A percentile compares a stretch with the other conserved stretches of the same genome.
phyloP scores from a whole-genome alignment of 2,113 vertebrate genomes.

The Hassar affinis region DNA sequence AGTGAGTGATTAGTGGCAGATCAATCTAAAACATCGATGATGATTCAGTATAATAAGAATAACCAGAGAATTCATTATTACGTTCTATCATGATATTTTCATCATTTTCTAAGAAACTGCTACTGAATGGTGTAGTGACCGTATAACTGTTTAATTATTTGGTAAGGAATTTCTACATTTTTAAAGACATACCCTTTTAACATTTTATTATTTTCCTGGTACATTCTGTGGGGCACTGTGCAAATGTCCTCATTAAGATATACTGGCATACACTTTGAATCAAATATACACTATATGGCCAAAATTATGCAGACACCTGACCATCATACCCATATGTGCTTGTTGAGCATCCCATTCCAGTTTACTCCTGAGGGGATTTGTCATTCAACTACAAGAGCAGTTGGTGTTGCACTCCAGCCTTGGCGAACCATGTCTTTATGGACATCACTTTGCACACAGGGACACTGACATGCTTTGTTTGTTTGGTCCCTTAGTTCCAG shows the following conservation, averaged over 20 bases:
- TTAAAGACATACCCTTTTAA: background rate
- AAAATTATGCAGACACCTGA: background rate
- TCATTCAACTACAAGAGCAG: background rate
- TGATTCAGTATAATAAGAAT: background rate
- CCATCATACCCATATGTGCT: background rate
- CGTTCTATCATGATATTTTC: background rate
- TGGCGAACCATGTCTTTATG: no score
- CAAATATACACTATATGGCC: background rate
- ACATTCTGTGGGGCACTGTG: background rate
- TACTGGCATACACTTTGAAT: background rate
- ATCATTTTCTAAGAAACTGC: background rate
- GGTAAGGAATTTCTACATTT: background rate
- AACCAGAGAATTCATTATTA: background rate
- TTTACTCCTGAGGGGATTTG: background rate
- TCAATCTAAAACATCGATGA: background rate
- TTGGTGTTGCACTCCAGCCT: background rate
- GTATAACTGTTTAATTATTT: no score
- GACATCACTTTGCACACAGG: no score
- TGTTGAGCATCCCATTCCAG: background rate
- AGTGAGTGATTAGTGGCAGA: background rate
- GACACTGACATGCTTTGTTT: background rate
- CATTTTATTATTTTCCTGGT: background rate
- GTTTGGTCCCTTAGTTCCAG: no score
- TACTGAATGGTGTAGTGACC: background rate
- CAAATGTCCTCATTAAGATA: background rate